These are phyloP conservation scores for Hypothenemus hampei DNA, from an alignment of 1,140 invertebrate species.

Conservation along the genomic window DNA sequence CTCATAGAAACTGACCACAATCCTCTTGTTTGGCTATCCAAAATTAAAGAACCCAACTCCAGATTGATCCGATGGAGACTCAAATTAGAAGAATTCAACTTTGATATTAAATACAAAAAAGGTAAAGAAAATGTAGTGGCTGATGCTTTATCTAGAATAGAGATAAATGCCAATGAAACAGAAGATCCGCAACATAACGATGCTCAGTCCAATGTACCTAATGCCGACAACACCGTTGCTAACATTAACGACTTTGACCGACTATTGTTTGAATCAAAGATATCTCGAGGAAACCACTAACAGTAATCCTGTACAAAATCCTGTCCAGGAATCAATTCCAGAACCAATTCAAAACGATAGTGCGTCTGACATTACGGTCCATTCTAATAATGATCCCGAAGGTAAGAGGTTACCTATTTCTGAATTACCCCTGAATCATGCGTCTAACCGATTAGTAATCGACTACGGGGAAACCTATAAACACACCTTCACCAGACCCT, in stretches of 20 bases:
- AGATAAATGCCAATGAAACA: background rate
- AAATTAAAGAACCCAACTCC: slow-evolving; percentile 10
- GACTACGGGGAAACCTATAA: background rate
- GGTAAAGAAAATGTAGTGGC: background rate
- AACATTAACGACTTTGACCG: background rate
- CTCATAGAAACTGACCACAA: slow-evolving; percentile 23
- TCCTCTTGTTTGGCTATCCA: slow-evolving; percentile 20
- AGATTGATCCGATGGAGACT: background rate
- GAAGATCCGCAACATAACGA: background rate
- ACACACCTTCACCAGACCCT: background rate
- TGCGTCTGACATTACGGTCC: background rate
- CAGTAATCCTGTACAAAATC: background rate
- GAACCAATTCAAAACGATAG: background rate
- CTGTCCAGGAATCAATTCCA: background rate
- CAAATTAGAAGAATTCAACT: too few species aligned
- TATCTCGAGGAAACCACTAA: background rate
- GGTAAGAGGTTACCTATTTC: slow-evolving; percentile 1
- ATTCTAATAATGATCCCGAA: background rate
- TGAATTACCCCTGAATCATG: slow-evolving; percentile 4
- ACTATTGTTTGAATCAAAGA: background rate
- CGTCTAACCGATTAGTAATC: background rate
- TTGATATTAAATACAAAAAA: background rate
- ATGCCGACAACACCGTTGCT: background rate
- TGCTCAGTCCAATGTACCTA: background rate
- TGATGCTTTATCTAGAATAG: too few species aligned